These are phyloP conservation scores for Paraplagusia blochii DNA, from an alignment of 2,113 vertebrate species.

Conservation along the genomic window DNA sequence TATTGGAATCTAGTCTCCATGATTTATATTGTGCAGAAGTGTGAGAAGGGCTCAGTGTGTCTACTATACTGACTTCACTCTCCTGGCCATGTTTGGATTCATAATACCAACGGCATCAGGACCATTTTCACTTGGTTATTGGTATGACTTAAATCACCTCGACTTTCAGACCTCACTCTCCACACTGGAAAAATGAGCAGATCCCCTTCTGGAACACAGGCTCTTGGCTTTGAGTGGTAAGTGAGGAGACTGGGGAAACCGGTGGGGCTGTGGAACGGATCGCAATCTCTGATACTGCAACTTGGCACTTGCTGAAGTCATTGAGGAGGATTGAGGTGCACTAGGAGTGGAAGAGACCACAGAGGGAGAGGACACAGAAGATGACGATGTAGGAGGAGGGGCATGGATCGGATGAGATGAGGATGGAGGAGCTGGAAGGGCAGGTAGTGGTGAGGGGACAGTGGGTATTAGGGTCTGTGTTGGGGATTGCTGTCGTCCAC, in stretches of 20 bases:
- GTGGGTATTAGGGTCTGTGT: slow-evolving; percentile 61
- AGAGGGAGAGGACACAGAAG: slow-evolving; percentile 74
- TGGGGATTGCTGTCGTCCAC: slow-evolving; percentile 65
- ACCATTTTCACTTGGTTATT: too few species aligned
- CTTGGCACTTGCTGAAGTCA: slow-evolving; percentile 78
- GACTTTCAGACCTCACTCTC: slow-evolving; percentile 87
- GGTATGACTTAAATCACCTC: slow-evolving; percentile 15
- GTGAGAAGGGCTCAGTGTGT: slow-evolving; percentile 59
- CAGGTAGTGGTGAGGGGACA: slow-evolving; percentile 64
- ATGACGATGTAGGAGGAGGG: slow-evolving; percentile 71
- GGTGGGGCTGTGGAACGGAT: slow-evolving; percentile 73
- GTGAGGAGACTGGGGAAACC: slow-evolving; percentile 77
- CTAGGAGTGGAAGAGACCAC: slow-evolving; percentile 73
- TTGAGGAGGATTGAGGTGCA: slow-evolving; percentile 69
- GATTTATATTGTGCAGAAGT: slow-evolving; percentile 66
- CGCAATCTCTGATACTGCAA: slow-evolving; percentile 80
- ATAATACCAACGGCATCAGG: too few species aligned
- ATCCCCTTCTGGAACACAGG: slow-evolving; percentile 85
- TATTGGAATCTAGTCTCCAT: slow-evolving; percentile 35
- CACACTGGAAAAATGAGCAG: slow-evolving; percentile 90
- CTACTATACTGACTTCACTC: slow-evolving; percentile 20
- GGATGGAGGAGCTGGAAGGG: slow-evolving; percentile 72
- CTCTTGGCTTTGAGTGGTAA: slow-evolving; percentile 80
- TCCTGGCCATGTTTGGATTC: too few species aligned
- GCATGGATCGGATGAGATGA: slow-evolving; percentile 69